Base-by-base conservation (phyloP, 2,113 vertebrate genomes). In the Mesocricetus auratus region DNA sequence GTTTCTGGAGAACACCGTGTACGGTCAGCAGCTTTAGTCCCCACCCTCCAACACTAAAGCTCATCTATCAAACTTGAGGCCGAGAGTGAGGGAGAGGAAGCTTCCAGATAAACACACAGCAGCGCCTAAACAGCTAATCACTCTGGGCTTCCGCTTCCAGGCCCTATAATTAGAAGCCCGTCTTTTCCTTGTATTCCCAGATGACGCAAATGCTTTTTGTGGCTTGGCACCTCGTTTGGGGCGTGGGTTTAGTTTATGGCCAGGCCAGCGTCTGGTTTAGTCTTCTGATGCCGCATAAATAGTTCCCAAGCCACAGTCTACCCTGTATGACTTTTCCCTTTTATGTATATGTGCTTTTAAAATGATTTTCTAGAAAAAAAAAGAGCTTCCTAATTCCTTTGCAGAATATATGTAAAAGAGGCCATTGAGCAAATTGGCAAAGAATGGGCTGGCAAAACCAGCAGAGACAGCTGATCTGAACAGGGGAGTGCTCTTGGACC, bases 161-260 rank as follows among this genome's bases (percentile, higher is more conserved):
- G 98, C 99, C 99, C 99, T 99, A 99, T 99, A 99, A 99, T 99
- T 99, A 99, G 99, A 99, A 99, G 99, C 98, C 99, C 99, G 99
- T 99, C 99, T 99, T 99, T 99, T 99, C 99, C 99, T 99, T 99
- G 98, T 99, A 99, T 99, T 99, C 99, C 99, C 99, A 99, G 99
- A 99, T 99, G 99, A 99, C 99, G 99, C 99, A 99, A 99, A 99
- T 99, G 99, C 99, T 99, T 99, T 99, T 99, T 99, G 99, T 99
- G 99, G 99, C 99, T 99, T 99, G 99, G 99, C 99, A 99, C 99
- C 99, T 99, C 99, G 81, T 99, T 99, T 99, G 99, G 99, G 99
- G 99, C 99, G 99, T 99, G 99, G 99, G 99, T 99, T 99, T 99
- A 99, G 99, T 99, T 99, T 99, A 99, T 99, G 99, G 99, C 99